A percentile compares a stretch with the other conserved stretches of the same genome.
Evolutionary conservation across 2,113 vertebrate species (phyloP).

Genomic region (Physeter macrocephalus): DNA sequence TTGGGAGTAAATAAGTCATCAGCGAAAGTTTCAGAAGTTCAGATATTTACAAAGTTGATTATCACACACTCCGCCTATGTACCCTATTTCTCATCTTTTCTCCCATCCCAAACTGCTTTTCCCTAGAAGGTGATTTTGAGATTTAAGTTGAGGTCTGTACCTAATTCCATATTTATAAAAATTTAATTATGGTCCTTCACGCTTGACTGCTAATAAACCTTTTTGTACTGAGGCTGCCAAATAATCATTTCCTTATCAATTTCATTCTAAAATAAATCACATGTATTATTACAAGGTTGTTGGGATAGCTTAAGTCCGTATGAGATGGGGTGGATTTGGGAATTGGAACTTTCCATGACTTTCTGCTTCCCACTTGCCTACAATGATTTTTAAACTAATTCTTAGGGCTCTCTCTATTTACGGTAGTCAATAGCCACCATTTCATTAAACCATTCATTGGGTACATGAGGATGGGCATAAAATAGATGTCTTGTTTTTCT

Average conservation of each 20-base stretch:
- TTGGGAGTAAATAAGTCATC: neutral
- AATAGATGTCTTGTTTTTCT: neutral
- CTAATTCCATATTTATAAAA: neutral
- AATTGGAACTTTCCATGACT: neutral
- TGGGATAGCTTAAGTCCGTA: neutral
- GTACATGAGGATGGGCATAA: neutral
- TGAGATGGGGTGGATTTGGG: neutral
- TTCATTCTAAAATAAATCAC: neutral
- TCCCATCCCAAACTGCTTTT: neutral
- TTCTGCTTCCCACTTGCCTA: neutral
- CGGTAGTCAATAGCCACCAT: neutral
- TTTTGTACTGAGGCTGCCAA: neutral
- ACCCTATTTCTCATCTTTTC: neutral
- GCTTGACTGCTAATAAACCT: neutral
- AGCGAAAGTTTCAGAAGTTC: neutral
- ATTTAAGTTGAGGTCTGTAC: neutral
- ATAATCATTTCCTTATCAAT: neutral
- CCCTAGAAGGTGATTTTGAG: neutral
- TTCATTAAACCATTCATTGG: neutral
- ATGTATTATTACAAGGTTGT: accelerated
- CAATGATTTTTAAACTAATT: neutral
- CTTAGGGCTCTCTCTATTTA: neutral
- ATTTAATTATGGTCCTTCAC: neutral
- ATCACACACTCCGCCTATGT: accelerated
- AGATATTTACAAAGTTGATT: neutral